A percentile compares a stretch with the other conserved stretches of the same genome.
phyloP scores from a whole-genome alignment of 2,888 invertebrate genomes.

The Spisula subtruncata region DNA sequence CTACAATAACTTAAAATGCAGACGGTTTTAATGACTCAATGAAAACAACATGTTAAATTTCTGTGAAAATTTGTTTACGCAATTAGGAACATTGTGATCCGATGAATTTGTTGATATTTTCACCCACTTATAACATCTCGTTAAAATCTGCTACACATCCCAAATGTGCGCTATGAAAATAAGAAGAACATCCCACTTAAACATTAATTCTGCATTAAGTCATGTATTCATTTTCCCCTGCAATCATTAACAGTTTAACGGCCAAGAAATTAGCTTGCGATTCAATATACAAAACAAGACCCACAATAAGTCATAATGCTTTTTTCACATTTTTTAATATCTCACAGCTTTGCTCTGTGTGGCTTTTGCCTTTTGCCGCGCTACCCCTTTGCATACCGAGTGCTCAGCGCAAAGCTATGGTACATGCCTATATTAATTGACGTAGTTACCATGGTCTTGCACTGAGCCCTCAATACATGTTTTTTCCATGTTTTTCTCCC shows the following conservation, averaged over 20 bases:
- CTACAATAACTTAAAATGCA: no score
- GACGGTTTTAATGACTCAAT: not conserved
- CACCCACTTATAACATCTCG: not conserved
- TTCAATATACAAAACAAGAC: not conserved
- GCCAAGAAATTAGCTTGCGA: not conserved
- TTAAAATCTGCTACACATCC: constrained; percentile 20
- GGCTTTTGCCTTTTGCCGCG: no score
- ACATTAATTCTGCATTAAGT: constrained; percentile 12
- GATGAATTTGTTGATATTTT: not conserved
- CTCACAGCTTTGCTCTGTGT: not conserved
- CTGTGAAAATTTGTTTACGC: not conserved
- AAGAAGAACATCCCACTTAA: not conserved
- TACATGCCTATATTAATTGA: no score
- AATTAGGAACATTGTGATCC: not conserved
- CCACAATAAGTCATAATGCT: no score
- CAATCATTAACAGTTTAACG: not conserved
- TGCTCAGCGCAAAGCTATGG: no score
- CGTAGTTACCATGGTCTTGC: no score
- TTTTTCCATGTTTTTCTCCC: not conserved
- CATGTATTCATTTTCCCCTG: constrained; percentile 3
- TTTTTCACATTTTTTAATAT: not conserved
- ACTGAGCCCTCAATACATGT: no score
- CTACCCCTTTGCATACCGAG: no score
- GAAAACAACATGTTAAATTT: constrained; percentile 14
- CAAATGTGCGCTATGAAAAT: constrained; percentile 1